Evolutionary conservation across 2,113 vertebrate genomes (phyloP), one percentile per base, ranked within the genome.

Genomic region (Neomonachus schauinslandi): DNA sequence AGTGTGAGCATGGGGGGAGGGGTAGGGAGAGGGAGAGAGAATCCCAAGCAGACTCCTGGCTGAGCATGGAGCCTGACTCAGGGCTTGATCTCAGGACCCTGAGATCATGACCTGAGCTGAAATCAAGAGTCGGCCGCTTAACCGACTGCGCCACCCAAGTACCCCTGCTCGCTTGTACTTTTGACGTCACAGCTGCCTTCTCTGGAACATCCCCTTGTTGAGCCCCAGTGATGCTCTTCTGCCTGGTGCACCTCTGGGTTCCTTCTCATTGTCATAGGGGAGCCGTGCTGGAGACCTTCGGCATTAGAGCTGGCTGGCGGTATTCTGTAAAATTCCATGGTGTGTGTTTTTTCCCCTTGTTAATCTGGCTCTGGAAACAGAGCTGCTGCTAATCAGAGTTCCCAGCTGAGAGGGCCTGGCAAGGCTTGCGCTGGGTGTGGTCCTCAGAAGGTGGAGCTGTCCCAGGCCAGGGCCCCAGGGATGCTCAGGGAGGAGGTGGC

Each of bases 321-420:
- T 11, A 5, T 31, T 86, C 46, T 79, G 63, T 94, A 89, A 96
- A 96, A 92, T 98, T 95, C 84, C 85, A 72, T n/a, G 79, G 83
- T 87, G 71, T 94, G 49, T 95, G 79, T 88, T 55, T 46, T 16
- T 61, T 42, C 39, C 12, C n/a, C 28, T 12, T 94, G 74, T 83
- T 83, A 24, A 94, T 92, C 55, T 63, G 86, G 84, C 59, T 65
- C 22, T 61, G 89, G 82, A 69, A 65, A 79, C 71, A 69, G 63
- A n/a, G 22, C 51, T 28, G 19, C 55, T 19, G 19, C 53, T 42
- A 46, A 1, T 51, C 4, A 3, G 59, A 53, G 33, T 77, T 55
- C 69, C 59, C 39, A 28, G 67, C 59, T 18, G 39, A 65, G 79
- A 59, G 79, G n/a, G 22, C 28, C 28, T 84, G 86, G 91, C 31